phyloP scores from a whole-genome alignment of 2,113 vertebrate genomes.

The Hylia prasina region DNA sequence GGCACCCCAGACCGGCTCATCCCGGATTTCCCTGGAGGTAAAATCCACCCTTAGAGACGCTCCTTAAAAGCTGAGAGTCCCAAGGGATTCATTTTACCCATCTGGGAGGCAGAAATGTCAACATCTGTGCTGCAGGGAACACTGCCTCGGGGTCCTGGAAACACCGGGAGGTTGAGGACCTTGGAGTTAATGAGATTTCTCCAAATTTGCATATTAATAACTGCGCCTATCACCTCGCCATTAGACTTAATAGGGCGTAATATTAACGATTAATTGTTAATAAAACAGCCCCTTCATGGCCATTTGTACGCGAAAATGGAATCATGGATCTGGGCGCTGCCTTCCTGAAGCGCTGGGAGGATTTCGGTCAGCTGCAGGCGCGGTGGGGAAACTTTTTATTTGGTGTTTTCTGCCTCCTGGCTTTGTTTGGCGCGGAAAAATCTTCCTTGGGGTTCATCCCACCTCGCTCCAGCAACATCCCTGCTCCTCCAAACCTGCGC shows the following conservation, averaged over 20 bases:
- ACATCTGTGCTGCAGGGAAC: not conserved
- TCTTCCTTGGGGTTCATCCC: not conserved
- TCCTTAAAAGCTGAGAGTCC: not conserved
- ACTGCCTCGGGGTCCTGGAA: not conserved
- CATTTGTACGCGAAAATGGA: not conserved
- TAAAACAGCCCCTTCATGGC: not conserved
- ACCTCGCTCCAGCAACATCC: fast-evolving
- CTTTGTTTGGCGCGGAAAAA: not conserved
- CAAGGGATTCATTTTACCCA: not conserved
- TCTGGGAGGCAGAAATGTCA: not conserved
- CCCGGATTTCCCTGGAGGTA: not conserved
- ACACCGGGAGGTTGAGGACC: not conserved
- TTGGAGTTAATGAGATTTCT: not conserved
- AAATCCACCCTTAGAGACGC: fast-evolving
- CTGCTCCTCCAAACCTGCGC: not conserved
- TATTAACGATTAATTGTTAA: constrained; percentile 7
- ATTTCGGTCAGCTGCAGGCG: not conserved
- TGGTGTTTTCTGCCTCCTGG: not conserved
- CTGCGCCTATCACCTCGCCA: not conserved
- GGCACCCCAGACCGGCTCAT: not conserved
- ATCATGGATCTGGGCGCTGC: fast-evolving
- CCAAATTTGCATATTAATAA: constrained; percentile 42
- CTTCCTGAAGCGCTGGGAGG: fast-evolving
- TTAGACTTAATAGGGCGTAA: not conserved
- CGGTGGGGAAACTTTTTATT: not conserved